Base-by-base conservation (phyloP, 2,113 vertebrate species). In the Caracal caracal region DNA sequence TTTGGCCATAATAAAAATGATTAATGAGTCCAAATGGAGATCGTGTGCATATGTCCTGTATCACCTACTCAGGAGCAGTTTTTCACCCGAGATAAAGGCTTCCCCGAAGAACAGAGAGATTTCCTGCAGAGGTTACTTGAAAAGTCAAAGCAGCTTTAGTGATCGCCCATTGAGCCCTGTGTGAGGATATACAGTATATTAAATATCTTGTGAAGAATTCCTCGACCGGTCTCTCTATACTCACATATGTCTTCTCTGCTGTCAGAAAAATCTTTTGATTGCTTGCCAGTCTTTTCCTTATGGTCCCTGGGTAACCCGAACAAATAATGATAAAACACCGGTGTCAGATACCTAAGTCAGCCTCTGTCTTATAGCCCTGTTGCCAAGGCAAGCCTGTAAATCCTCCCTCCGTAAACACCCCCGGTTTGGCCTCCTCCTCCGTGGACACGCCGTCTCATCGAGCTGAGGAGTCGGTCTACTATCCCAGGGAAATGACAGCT, bases 221-320 rank as follows among this genome's bases (percentile, higher is more conserved):
- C 93, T 82, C 56, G 59, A 81, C 86, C 94, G 94, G 49, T 70
- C 20, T 83, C 81, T 90, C 95, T 35, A 33, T 93, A 51, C 75
- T 1, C 19, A 92, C 90, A 96, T 95, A 91, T 96, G 33, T 98
- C 96, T 97, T 98, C 90, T 96, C 79, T 84, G 43, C 73, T 98
- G 98, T 97, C 97, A 97, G 92, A 97, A 97, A 88, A 76, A 51
- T 97, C 82, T 97, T 92, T 90, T 94, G 90, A 97, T 97, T 98
- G 59, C 87, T 91, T 98, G 89, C 75, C 95, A 94, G 16, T 98
- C 93, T 97, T 98, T 97, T 96, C 61, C 51, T 91, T 94, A 49
- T 56, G 83, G 88, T 97, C 96, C 86, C 97, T 94, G 83, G 59
- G 33, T 0, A 11, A 91, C 73, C 93, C 92, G 63, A 97, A 94